Percentiles rank a stretch among this genome's conserved stretches.
phyloP scores from a whole-genome alignment of 2,797 vertebrate species.

The Hephaestus fuliginosus region DNA sequence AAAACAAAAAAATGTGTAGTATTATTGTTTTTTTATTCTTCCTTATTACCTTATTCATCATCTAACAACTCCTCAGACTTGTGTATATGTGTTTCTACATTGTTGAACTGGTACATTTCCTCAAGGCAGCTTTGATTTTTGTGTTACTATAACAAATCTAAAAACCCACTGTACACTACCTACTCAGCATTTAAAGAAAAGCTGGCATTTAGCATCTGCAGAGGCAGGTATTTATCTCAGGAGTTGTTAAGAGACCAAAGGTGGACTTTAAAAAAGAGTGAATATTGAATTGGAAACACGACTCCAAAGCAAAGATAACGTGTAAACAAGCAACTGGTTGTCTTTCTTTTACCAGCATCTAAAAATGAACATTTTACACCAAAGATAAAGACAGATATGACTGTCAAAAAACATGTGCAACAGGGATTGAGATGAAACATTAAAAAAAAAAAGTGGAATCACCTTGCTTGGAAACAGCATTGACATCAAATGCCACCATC shows the following conservation, averaged over 20 bases:
- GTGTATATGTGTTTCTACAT: neutral
- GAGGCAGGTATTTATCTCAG: neutral
- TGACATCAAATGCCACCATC: neutral
- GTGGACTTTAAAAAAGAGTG: neutral
- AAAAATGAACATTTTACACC: neutral
- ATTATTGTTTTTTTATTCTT: too few relatives aligned
- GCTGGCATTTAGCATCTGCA: neutral
- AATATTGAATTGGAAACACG: neutral
- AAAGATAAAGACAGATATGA: neutral
- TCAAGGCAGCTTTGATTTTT: neutral
- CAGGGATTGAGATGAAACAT: neutral
- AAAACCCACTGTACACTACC: neutral
- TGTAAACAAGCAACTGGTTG: too few relatives aligned
- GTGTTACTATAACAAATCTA: neutral
- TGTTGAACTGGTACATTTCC: neutral
- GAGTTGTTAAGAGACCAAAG: neutral
- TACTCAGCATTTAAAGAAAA: neutral
- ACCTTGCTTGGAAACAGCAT: neutral
- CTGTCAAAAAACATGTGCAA: too few relatives aligned
- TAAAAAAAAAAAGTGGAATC: neutral
- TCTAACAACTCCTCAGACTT: too few relatives aligned
- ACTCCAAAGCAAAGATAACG: too few relatives aligned
- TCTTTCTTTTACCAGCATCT: neutral
- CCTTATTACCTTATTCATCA: too few relatives aligned
- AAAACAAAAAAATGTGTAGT: too few relatives aligned